Percentiles rank a stretch among this genome's conserved stretches.
phyloP scores from a whole-genome alignment of 2,797 vertebrate species.

The Bovichtus variegatus region DNA sequence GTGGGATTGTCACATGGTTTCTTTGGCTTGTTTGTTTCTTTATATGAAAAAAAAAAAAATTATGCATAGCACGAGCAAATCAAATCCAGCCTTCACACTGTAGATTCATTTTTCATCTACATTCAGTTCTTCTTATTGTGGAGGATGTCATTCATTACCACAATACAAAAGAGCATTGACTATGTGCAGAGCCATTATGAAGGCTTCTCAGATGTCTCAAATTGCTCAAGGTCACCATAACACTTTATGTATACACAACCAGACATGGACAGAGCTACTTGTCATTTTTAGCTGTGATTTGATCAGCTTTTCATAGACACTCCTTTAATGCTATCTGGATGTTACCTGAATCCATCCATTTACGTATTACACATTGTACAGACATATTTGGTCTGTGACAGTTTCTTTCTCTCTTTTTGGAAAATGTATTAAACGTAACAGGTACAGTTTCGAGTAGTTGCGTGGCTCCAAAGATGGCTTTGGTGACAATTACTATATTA shows the following conservation, averaged over 20 bases:
- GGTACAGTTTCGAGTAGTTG: neutral
- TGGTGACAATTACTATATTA: neutral
- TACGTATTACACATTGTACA: neutral
- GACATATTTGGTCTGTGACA: neutral
- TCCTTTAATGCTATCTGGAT: neutral
- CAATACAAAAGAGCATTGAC: slow-evolving; percentile 1
- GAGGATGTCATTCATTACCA: slow-evolving; percentile 6
- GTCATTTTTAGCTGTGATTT: neutral
- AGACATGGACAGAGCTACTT: neutral
- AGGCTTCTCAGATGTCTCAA: slow-evolving; percentile 3
- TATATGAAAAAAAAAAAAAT: slow-evolving; percentile 12
- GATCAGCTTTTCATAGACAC: neutral
- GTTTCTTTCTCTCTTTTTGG: neutral
- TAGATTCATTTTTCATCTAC: slow-evolving; percentile 10
- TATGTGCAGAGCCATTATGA: neutral
- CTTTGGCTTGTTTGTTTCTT: slow-evolving; percentile 44
- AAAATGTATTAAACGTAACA: neutral
- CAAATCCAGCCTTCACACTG: slow-evolving; percentile 8
- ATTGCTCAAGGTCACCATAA: slow-evolving; percentile 21
- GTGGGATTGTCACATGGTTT: slow-evolving; percentile 52
- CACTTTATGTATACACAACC: neutral
- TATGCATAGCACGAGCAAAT: slow-evolving; percentile 18
- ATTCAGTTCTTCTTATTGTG: neutral
- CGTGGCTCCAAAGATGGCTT: neutral
- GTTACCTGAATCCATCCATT: neutral